These are phyloP conservation scores for Lagorchestes hirsutus DNA, from an alignment of 2,797 vertebrate species.

Conservation along the genomic window DNA sequence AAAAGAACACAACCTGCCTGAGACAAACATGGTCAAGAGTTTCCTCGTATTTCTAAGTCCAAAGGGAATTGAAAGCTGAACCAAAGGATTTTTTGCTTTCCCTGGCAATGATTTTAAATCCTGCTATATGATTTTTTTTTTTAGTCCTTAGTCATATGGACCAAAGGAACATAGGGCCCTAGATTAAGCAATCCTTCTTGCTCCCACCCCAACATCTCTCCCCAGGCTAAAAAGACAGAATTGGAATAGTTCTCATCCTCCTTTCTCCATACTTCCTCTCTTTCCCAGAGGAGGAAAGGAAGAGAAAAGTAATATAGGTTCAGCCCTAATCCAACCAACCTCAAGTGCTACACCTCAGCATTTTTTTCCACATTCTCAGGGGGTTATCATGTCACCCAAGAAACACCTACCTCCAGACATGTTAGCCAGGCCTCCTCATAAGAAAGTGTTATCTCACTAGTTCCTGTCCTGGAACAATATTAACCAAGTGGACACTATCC, in stretches of 20 bases:
- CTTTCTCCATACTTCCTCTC: not conserved
- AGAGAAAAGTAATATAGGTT: not conserved
- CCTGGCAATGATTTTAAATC: not conserved
- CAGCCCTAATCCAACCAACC: not conserved
- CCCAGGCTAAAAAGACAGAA: not conserved
- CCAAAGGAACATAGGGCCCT: not conserved
- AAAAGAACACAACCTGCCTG: constrained; percentile 21
- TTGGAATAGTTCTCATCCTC: not conserved
- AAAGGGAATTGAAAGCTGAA: constrained; percentile 19
- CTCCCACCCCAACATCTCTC: not conserved
- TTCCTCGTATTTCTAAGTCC: constrained; percentile 47
- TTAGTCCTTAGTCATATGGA: not conserved
- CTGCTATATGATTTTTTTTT: not conserved
- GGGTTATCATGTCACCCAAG: not conserved
- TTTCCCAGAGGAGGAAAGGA: not conserved
- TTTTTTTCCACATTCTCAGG: not conserved
- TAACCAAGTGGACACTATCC: not conserved
- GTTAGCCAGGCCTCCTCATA: not conserved
- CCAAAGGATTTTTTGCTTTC: not conserved
- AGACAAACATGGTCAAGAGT: not conserved
- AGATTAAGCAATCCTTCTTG: not conserved
- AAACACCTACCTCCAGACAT: not conserved
- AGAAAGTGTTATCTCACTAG: not conserved
- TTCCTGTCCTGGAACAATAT: not conserved
- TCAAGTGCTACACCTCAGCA: constrained; percentile 5